Base-by-base conservation (phyloP, 2,888 invertebrate species). In the Pollenia griseotomentosa region DNA sequence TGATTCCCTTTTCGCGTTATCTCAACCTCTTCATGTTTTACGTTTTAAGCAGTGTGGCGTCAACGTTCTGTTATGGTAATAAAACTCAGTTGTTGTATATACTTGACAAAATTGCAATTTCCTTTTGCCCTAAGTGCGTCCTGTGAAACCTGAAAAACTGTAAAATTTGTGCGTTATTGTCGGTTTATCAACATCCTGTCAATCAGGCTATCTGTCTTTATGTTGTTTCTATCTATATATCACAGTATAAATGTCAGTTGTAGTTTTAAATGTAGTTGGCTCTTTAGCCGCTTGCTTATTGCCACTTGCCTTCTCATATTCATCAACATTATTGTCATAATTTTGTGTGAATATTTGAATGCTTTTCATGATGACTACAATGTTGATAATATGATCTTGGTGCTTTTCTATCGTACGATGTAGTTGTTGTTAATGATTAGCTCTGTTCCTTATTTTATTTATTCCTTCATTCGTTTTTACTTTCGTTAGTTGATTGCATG, bases 31-130 rank as follows among this genome's bases (percentile, higher is more conserved):
- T 46, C 16, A 8, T 11, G 44, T 46, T 46, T 11, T 65, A 19
- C 44, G 12, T 7, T 0, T 8, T n/a, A 12, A 16, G 40, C 73
- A 44, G 44, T 14, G 59, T 9, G 3, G n/a, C 40, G 11, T 40
- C 63, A 51, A 75, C 16, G 5, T 14, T 14, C 10, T 42, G 53
- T 4, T 42, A 63, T 10, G 16, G 10, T 48, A 2, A 48, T 19
- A 53, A 42, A 23, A 68, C 9, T 16, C n/a, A n/a, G 14, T 9
- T 44, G 12, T 42, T 53, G 40, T 53, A 23, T n/a, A 66, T 48
- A 40, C 68, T 59, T 78, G 78, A 78, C 68, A 59, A 57, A 68
- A 78, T 78, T 68, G 78, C 78, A 78, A 57, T 78, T 78, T 78
- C 68, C 78, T 68, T 59, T 68, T 68, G 57, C 48, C 23, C 48